These are phyloP conservation scores for Drosophila mercatorum DNA, from an alignment of 2,888 invertebrate species.

Conservation along the genomic window DNA sequence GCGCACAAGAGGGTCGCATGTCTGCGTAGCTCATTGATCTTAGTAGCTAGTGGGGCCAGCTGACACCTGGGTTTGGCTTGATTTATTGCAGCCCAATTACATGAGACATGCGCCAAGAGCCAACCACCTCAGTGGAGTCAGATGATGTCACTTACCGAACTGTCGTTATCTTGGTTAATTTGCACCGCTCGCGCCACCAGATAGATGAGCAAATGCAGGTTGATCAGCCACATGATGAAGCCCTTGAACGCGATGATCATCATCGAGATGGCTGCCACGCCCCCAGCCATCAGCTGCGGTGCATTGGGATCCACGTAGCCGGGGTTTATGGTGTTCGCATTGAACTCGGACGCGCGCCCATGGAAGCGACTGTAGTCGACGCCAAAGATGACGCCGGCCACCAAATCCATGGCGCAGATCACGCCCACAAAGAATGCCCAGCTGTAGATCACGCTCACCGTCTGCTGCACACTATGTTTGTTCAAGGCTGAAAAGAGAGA, in stretches of 20 bases:
- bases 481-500: slow-evolving; percentile 67
- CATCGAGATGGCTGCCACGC: slow-evolving; percentile 81
- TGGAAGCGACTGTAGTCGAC: slow-evolving; percentile 81
- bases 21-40: slow-evolving; percentile 48
- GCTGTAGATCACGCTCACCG: slow-evolving; percentile 69
- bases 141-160: slow-evolving; percentile 71
- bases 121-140: neutral
- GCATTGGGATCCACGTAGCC: slow-evolving; percentile 61
- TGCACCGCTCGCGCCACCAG: slow-evolving; percentile 61
- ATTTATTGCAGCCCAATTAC: slow-evolving; percentile 28
- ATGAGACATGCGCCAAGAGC: slow-evolving; percentile 1
- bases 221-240: slow-evolving; percentile 84
- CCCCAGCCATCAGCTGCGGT: slow-evolving; percentile 74
- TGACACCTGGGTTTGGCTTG: neutral
- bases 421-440: slow-evolving; percentile 80
- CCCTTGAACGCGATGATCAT: slow-evolving; percentile 84
- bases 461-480: slow-evolving; percentile 65
- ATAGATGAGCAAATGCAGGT: slow-evolving; percentile 78
- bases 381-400: slow-evolving; percentile 82
- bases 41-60: slow-evolving; percentile 2
- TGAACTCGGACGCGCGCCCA: slow-evolving; percentile 52
- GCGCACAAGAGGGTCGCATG: slow-evolving; percentile 4
- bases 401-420: slow-evolving; percentile 82
- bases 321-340: slow-evolving; percentile 57
- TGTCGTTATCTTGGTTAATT: slow-evolving; percentile 68